Conservation (phyloP, 2,797 vertebrate genomes). For the Enteromius anoplus region DNA sequence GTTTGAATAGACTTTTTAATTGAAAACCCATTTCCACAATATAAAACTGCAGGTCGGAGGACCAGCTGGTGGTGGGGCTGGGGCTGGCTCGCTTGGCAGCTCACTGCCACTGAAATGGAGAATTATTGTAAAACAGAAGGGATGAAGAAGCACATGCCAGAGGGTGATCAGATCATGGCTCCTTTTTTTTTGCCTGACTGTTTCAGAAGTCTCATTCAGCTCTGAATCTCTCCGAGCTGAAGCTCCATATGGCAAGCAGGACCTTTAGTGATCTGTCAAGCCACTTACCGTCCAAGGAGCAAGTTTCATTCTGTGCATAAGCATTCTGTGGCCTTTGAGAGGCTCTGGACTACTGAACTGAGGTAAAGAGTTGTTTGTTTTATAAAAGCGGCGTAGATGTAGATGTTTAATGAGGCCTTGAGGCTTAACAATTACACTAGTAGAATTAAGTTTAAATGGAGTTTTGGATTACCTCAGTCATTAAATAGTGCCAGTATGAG, state of each 20-base stretch:
- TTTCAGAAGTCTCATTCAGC: slow-evolving; percentile 43
- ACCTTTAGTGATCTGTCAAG: slow-evolving; percentile 32
- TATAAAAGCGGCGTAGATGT: neutral
- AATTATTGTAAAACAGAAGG: slow-evolving; percentile 56
- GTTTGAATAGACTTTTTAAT: slow-evolving; percentile 52
- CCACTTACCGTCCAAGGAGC: slow-evolving; percentile 7
- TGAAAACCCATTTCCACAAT: slow-evolving; percentile 43
- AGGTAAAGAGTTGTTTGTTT: slow-evolving; percentile 32
- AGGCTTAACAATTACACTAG: slow-evolving; percentile 37
- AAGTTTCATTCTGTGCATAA: neutral
- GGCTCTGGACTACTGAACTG: slow-evolving; percentile 20
- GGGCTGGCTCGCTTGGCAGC: slow-evolving; percentile 51
- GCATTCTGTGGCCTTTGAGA: slow-evolving; percentile 12
- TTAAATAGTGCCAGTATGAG: slow-evolving; percentile 11
- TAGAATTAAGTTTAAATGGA: slow-evolving; percentile 39
- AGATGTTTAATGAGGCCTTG: slow-evolving; percentile 21
- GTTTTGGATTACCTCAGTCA: slow-evolving; percentile 39
- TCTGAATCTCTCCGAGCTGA: slow-evolving; percentile 33
- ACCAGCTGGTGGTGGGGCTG: slow-evolving; percentile 54
- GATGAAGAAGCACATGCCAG: slow-evolving; percentile 43
- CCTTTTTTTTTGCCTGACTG: neutral
- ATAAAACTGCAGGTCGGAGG: slow-evolving; percentile 47
- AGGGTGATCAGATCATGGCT: slow-evolving; percentile 38
- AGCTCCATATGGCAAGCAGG: slow-evolving; percentile 30
- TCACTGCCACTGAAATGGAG: slow-evolving; percentile 51